Evolutionary conservation across 2,113 vertebrate genomes (phyloP).

Genomic region (Anseranas semipalmata): DNA sequence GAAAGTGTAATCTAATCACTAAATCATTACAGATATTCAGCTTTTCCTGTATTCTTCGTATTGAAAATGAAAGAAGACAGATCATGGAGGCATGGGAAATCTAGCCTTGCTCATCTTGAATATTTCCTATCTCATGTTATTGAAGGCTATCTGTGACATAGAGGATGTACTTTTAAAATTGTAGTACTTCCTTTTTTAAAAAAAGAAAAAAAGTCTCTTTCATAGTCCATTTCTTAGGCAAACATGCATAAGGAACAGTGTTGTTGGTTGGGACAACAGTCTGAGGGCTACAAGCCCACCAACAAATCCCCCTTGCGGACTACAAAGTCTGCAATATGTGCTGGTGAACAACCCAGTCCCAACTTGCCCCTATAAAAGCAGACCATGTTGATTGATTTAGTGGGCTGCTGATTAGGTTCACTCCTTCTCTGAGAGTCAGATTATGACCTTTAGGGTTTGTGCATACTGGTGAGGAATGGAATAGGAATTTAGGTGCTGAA

Average conservation of each 20-base stretch:
- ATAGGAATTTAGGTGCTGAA: background rate
- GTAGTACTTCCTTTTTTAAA: background rate
- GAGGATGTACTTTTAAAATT: background rate
- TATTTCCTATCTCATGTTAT: background rate
- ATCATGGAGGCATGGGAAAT: conserved; percentile 1
- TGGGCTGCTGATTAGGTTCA: background rate
- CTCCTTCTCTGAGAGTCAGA: background rate
- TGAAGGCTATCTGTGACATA: background rate
- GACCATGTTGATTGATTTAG: background rate
- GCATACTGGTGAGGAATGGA: background rate
- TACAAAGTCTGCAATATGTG: background rate
- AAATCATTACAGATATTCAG: conserved; percentile 4
- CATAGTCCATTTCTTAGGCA: background rate
- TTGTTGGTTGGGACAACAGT: background rate
- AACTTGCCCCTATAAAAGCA: background rate
- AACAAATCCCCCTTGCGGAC: background rate
- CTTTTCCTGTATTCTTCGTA: conserved; percentile 8
- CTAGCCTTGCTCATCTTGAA: background rate
- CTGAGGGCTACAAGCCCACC: background rate
- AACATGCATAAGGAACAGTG: background rate
- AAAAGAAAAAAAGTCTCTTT: background rate
- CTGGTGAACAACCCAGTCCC: background rate
- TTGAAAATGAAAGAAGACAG: conserved; percentile 4
- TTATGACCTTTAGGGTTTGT: background rate
- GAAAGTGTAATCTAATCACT: background rate